Conservation (phyloP, 2,888 invertebrate genomes). For the Thysanoteuthis rhombus region DNA sequence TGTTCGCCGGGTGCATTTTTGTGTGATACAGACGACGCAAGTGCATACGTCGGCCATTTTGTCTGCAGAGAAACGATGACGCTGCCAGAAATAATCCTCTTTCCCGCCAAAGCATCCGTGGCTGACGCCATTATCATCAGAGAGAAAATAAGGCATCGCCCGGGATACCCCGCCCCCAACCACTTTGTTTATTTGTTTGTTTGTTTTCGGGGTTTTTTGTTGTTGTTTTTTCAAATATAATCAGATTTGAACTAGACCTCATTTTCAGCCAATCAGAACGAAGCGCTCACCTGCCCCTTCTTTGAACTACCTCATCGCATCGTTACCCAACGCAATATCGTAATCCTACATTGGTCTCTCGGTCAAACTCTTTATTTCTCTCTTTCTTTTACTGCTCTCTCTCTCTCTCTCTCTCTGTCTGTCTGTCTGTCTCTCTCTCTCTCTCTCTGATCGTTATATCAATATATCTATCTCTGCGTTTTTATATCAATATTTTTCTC, state of each 20-base stretch:
- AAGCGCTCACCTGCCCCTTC: neutral
- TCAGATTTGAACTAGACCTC: conserved; percentile 12
- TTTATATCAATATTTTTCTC: no score
- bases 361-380: neutral
- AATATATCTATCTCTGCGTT: no score
- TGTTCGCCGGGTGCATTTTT: neutral
- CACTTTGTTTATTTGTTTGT: neutral
- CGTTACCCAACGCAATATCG: neutral
- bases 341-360: neutral
- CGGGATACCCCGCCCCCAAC: no score
- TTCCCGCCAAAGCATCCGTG: neutral
- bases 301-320: neutral
- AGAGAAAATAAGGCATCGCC: neutral
- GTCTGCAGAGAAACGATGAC: neutral
- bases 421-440: neutral
- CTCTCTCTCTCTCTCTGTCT: neutral
- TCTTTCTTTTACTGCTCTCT: no score
- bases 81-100: neutral
- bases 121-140: neutral
- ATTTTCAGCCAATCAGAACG: neutral
- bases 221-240: neutral
- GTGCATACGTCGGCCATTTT: neutral
- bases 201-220: neutral
- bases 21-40: neutral
- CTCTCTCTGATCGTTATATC: no score